Base-by-base conservation (phyloP, 1,140 invertebrate species). In the Drosophila trapezifrons region DNA sequence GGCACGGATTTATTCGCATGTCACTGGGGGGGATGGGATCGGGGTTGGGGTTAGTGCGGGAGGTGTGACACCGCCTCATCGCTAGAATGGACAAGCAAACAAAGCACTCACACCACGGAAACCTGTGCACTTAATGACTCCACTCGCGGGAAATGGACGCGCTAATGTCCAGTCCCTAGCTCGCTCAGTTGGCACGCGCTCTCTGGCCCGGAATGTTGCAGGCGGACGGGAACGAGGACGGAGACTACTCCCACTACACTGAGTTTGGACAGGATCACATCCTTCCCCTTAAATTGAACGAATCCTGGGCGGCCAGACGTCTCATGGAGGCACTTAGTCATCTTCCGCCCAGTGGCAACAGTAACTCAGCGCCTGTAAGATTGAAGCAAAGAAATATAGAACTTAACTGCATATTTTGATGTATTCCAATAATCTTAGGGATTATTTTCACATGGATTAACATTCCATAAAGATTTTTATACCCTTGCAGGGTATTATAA, bases 261-360 rank as follows among this genome's bases (percentile, higher is more conserved):
- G 82, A 73, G 13, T 43, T 49, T 18, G 58, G 75, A 45, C 63
- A 79, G 27, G 83, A 80, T 67, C 78, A 78, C n/a, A 77, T 93
- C 20, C 83, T 94, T 38, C 93, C 93, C 3, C 73, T 94, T 38
- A 93, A 94, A 78, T 90, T 93, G 17, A 92, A 93, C 78, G 93
- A 93, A 60, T 93, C 93, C 4, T 94, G 94, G 94, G 93, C 93
- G n/a, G 93, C 93, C 27, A 91, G 92, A 71, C 92, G 93, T 20
- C 70, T 93, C 5, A 59, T 93, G 58, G 91, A 92, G 62, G 86
- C 89, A 2, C 55, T 92, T 3, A 86, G 82, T 49, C 78, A 90
- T 13, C 55, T 91, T 49, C 91, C 91, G 15, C 89, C 89, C 13
- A 59, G 43, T 46, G 51, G n/a, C 15, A 86, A 27, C 32, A 83